Base-by-base conservation (phyloP, 2,888 invertebrate genomes). In the Synanthedon myopaeformis region DNA sequence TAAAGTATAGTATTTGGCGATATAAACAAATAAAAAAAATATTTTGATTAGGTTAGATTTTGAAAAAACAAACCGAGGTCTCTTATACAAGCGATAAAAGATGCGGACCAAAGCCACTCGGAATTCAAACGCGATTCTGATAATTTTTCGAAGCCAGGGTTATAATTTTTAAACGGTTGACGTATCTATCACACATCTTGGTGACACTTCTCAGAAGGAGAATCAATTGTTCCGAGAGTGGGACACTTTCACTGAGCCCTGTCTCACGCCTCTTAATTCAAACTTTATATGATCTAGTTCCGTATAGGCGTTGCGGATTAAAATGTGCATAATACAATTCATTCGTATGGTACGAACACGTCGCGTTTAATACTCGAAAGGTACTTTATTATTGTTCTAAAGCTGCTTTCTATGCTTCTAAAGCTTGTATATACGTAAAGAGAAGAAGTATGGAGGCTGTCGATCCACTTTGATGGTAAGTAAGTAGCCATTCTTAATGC, bases 241-340 rank as follows among this genome's bases (percentile, higher is more conserved):
- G 75, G 77, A 74, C 82, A 82, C 86, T 86, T 86, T 86, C 86
- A 76, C 85, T 70, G 55, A 68, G 67, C 66, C 70, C 60, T 62
- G 67, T 62, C 70, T 76, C 75, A 74, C 74, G 76, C 67, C 73
- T 76, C 72, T 70, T 70, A 79, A 79, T 75, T 71, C 70, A 67
- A 74, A 75, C 69, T 69, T 67, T 65, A 74, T 75, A 68, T 73
- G 76, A 82, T 79, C 79, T 73, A 77, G 77, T 79, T 76, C 61
- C 72, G 72, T 73, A 75, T 77, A 70, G 65, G 61, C 56, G 56
- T 57, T 56, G 62, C 63, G 76, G 75, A 81, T 81, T 80, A 77
- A 74, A 76, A 76, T 76, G 67, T 67, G 69, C 65, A 70, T 67
- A 76, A 76, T 74, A 70, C 5, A 70, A 67, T 73, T 70, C 65